phyloP scores from a whole-genome alignment of 2,113 vertebrate species.

The Menura novaehollandiae region DNA sequence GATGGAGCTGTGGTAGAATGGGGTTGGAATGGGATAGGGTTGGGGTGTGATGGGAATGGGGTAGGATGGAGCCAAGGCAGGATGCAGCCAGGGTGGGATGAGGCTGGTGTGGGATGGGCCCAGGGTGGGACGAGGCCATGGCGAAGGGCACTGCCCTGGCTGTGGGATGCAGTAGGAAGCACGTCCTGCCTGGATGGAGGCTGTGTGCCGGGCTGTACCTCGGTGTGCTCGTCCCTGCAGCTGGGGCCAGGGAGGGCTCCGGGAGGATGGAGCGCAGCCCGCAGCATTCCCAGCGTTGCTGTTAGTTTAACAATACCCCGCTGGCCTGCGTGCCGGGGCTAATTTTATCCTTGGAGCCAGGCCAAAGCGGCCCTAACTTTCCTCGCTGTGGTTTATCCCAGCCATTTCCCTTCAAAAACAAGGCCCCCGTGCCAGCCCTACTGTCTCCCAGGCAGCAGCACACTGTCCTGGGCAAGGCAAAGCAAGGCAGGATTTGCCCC shows the following conservation, averaged over 20 bases:
- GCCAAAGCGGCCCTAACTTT: slow-evolving; percentile 35
- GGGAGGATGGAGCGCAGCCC: neutral
- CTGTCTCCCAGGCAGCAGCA: neutral
- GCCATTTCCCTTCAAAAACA: slow-evolving; percentile 53
- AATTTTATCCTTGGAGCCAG: slow-evolving; percentile 44
- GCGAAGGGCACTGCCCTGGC: neutral
- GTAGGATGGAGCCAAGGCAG: neutral
- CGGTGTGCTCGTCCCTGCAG: rapidly evolving
- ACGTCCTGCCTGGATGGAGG: neutral
- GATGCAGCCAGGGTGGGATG: neutral
- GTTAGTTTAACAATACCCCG: neutral
- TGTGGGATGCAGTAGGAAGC: neutral
- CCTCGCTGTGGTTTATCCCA: slow-evolving; percentile 26
- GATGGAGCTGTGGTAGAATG: neutral
- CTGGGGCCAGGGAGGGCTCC: neutral
- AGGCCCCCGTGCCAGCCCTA: neutral
- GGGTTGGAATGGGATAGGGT: neutral
- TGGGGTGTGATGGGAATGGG: neutral
- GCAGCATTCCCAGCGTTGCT: neutral
- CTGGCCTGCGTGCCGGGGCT: neutral
- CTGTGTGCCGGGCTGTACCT: rapidly evolving
- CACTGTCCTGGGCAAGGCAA: neutral
- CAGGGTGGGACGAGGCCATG: too few relatives aligned
- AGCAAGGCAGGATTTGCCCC: neutral
- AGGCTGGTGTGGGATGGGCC: neutral